Evolutionary conservation across 2,113 vertebrate species (phyloP).

Genomic region (Andinoacara biseriatus): DNA sequence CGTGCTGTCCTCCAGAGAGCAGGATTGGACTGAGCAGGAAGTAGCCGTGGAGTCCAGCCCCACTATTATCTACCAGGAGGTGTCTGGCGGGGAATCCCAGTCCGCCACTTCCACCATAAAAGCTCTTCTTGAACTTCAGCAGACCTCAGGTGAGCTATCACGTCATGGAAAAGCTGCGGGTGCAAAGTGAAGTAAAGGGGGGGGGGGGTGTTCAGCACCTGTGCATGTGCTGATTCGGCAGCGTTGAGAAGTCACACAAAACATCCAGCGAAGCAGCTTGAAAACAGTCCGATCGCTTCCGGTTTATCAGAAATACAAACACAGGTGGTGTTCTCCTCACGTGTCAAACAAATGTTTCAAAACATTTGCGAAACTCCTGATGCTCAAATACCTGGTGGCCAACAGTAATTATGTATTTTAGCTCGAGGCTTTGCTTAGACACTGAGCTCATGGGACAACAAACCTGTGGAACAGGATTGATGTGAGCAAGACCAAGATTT

Average conservation of each 20-base stretch:
- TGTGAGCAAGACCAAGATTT: not conserved
- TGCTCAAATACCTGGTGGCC: not conserved
- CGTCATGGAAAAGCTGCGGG: not conserved
- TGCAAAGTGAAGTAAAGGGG: not conserved
- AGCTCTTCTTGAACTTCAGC: constrained; percentile 95
- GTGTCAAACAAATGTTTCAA: rapidly evolving
- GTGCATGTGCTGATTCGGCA: not conserved
- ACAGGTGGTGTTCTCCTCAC: not conserved
- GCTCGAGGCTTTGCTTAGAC: not conserved
- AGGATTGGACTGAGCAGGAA: constrained; percentile 96
- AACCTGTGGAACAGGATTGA: constrained; percentile 36
- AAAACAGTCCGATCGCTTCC: not conserved
- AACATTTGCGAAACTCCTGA: rapidly evolving
- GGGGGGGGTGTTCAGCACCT: not conserved
- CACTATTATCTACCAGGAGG: constrained; percentile 96
- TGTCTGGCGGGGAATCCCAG: constrained; percentile 90
- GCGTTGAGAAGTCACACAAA: not conserved
- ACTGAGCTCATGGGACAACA: not conserved
- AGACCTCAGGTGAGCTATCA: constrained; percentile 86
- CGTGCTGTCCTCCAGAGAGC: constrained; percentile 91
- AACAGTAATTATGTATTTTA: not conserved
- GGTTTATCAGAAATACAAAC: not conserved
- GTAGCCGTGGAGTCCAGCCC: constrained; percentile 93
- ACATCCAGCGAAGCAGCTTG: not conserved
- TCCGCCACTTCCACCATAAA: constrained; percentile 98